phyloP scores from a whole-genome alignment of 1,140 invertebrate species.

The Panagrolaimus sp. region DNA sequence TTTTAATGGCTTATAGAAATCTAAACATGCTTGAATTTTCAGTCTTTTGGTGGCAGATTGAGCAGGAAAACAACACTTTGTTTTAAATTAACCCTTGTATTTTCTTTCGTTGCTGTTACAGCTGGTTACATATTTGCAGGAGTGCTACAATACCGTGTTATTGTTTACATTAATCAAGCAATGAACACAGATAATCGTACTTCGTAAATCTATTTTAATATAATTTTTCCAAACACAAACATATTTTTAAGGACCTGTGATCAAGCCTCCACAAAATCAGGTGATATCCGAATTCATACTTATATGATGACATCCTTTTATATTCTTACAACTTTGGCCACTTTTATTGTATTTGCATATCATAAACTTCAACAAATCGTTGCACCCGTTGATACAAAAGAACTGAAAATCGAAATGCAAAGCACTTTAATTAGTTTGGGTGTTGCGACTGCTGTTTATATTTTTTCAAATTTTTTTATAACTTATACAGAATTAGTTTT shows the following conservation, averaged over 20 bases:
- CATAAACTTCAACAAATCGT: conserved; percentile 2
- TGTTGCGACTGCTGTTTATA: not conserved
- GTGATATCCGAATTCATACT: not conserved
- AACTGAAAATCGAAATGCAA: not conserved
- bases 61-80: not conserved
- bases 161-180: not conserved
- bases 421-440: not conserved
- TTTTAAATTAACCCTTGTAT: not conserved
- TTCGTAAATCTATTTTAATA: too few species aligned
- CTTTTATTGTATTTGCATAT: not conserved
- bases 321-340: not conserved
- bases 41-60: not conserved
- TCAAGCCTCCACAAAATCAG: too few species aligned
- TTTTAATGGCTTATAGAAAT: too few species aligned
- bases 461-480: conserved; percentile 1
- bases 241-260: too few species aligned
- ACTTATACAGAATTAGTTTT: not conserved
- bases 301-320: not conserved
- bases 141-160: not conserved
- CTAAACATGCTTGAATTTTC: too few species aligned
- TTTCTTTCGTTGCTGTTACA: not conserved
- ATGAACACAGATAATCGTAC: too few species aligned
- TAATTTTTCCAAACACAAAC: too few species aligned
- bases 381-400: not conserved
- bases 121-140: not conserved